phyloP scores from a whole-genome alignment of 2,797 vertebrate species.

The Moxostoma hubbsi region DNA sequence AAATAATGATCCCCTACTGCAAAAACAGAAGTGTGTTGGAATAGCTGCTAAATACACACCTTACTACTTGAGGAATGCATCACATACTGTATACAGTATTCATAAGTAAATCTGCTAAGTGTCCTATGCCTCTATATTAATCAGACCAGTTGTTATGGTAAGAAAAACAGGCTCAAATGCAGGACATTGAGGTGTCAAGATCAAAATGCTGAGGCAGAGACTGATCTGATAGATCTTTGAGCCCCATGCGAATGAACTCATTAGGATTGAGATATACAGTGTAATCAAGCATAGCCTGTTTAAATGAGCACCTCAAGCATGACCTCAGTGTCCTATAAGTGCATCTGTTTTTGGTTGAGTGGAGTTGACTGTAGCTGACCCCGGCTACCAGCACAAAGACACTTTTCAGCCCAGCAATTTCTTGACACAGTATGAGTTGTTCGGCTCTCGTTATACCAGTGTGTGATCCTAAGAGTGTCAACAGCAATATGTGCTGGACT shows the following conservation, averaged over 20 bases:
- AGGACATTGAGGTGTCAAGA: conserved; percentile 3
- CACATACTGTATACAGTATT: too few species aligned
- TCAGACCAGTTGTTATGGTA: too few species aligned
- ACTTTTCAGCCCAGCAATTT: conserved; percentile 5
- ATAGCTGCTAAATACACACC: too few species aligned
- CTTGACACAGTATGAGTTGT: neutral
- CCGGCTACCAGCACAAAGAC: conserved; percentile 57
- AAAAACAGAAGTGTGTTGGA: too few species aligned
- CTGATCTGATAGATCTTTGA: conserved; percentile 19
- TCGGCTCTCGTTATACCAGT: neutral
- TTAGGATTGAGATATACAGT: conserved; percentile 66
- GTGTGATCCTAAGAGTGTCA: neutral
- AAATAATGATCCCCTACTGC: too few species aligned
- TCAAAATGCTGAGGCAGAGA: conserved; percentile 24
- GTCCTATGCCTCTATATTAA: too few species aligned
- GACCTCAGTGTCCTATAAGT: conserved; percentile 54
- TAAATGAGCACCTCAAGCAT: conserved; percentile 46
- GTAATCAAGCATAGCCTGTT: conserved; percentile 72
- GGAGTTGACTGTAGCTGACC: conserved; percentile 61
- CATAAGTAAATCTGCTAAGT: too few species aligned
- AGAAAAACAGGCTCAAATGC: neutral
- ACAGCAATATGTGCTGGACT: neutral
- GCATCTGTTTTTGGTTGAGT: conserved; percentile 58
- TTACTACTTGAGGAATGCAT: too few species aligned
- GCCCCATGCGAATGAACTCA: conserved; percentile 67